Evolutionary conservation across 2,797 vertebrate species (phyloP), one percentile per base, ranked within the genome.

Genomic region (Rhabdomys pumilio): DNA sequence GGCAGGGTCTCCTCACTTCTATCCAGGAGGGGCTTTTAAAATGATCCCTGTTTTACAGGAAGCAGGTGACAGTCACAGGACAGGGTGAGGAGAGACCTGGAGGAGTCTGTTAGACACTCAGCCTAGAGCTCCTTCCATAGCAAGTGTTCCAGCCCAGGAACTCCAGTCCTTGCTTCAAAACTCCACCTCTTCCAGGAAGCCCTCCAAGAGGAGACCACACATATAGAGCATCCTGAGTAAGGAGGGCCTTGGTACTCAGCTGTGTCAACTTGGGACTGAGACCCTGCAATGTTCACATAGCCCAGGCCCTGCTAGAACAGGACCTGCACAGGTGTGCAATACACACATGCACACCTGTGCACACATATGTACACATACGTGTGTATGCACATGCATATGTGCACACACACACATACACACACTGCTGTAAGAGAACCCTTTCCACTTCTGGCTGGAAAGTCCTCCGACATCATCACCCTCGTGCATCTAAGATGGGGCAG

Each of bases 171-270:
- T 57, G 6, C 0, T 11, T 17, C 22, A 3, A 7, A 5, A 24
- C 31, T 20, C 12, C 80, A 65, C 0, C 84, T 84, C 57, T 55
- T 92, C 69, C 76, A 73, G 95, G 69, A 87, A 92, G 84, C n/a
- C 80, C 59, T 13, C 38, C 12, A 31, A 10, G 65, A 86, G 41
- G 83, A 65, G 34, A 13, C 11, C 11, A 7, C 55, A 47, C 38
- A 50, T 38, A 34, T 4, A 6, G 55, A 80, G 31, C 22, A 59
- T 34, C 53, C 10, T 10, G 80, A 14, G 24, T 2, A 47, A 86
- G 61, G 87, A 61, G 9, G 0, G 1, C 31, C 19, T 59, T 47
- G 20, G 24, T 44, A 72, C 55, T 10, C 75, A 10, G 41, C 53
- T 31, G 38, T 13, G 20, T 22, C 41, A 73, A 11, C 59, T 7